A percentile compares a stretch with the other conserved stretches of the same genome.
These are phyloP conservation scores for Atrichornis clamosus DNA, from an alignment of 2,113 vertebrate genomes.

Conservation along the genomic window DNA sequence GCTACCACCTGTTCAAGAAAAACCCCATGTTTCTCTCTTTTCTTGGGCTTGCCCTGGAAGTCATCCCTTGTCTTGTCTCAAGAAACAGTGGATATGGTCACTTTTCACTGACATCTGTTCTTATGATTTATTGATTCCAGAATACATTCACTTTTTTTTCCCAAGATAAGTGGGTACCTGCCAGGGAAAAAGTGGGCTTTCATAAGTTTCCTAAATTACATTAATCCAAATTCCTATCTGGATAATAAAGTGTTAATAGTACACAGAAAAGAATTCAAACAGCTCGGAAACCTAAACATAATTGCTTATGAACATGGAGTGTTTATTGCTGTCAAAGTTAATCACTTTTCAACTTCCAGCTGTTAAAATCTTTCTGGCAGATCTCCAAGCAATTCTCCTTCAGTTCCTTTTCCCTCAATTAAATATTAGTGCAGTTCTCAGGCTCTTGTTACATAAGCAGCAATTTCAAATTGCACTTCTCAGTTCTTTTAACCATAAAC, in stretches of 20 bases:
- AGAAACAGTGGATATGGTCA: background rate
- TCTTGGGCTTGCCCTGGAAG: background rate
- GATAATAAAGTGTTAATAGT: constrained; percentile 71
- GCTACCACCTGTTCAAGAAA: background rate
- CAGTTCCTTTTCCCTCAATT: constrained; percentile 71
- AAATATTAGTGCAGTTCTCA: constrained; percentile 69
- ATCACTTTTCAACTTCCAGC: constrained; percentile 80
- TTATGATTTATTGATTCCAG: background rate
- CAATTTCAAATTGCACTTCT: constrained; percentile 44
- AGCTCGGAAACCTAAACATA: constrained; percentile 72
- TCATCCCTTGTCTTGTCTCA: background rate
- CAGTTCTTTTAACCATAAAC: constrained; percentile 35
- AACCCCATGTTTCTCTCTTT: background rate
- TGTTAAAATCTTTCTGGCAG: constrained; percentile 78
- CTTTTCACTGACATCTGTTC: background rate
- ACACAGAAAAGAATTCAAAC: constrained; percentile 58
- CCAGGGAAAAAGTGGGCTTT: background rate
- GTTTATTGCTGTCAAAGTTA: constrained; percentile 81
- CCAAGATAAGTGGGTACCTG: background rate
- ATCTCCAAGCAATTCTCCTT: constrained; percentile 74
- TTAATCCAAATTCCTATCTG: constrained; percentile 46
- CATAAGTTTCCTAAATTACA: background rate
- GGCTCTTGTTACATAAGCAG: constrained; percentile 68
- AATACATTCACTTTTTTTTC: background rate
- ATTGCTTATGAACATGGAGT: constrained; percentile 74